These are phyloP conservation scores for Pipistrellus nathusii DNA, from an alignment of 2,797 vertebrate genomes.

Conservation along the genomic window DNA sequence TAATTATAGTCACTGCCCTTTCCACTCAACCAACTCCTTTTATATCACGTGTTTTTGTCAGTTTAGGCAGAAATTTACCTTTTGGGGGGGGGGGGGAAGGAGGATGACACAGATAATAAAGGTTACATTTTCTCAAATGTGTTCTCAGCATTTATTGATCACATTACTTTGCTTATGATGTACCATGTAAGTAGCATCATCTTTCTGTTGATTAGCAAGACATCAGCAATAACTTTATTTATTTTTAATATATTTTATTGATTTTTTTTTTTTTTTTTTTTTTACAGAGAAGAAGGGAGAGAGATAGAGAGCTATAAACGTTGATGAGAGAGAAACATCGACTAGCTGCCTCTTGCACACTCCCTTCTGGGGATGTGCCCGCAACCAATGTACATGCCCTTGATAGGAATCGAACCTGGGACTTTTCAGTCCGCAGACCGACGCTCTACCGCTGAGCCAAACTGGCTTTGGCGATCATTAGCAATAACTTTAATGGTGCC, in stretches of 20 bases:
- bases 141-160: background rate
- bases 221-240: background rate
- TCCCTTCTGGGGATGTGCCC: no score
- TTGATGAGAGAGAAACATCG: no score
- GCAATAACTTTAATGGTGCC: background rate
- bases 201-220: background rate
- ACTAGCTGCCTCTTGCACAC: no score
- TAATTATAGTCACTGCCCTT: background rate
- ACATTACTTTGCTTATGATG: background rate
- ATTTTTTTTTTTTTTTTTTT: no score
- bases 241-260: no score
- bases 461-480: no score
- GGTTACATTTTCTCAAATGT: background rate
- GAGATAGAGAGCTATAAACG: no score
- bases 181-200: background rate
- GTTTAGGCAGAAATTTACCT: background rate
- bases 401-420: no score
- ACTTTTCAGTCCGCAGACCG: no score
- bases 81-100: background rate
- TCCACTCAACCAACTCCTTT: background rate
- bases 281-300: no score
- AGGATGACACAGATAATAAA: background rate
- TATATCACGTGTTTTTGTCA: background rate
- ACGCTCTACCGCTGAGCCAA: no score
- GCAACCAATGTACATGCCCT: no score